These are phyloP conservation scores for Menidia menidia DNA, from an alignment of 2,797 vertebrate species.

Conservation along the genomic window DNA sequence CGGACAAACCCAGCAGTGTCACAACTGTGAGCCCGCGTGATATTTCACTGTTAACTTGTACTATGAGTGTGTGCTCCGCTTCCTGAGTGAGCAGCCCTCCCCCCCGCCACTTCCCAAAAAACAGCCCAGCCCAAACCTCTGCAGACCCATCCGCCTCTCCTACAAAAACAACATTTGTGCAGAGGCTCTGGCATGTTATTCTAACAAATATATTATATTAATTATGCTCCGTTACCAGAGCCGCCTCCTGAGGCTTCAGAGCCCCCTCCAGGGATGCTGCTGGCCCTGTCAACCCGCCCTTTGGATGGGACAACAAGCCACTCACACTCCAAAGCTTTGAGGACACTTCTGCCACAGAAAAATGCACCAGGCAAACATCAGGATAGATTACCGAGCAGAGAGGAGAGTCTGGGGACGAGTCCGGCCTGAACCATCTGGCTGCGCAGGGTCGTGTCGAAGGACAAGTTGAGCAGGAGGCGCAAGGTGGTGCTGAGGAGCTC, in stretches of 20 bases:
- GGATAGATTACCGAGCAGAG: slow-evolving; percentile 85
- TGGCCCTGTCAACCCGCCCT: slow-evolving; percentile 43
- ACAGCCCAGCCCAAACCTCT: slow-evolving; percentile 54
- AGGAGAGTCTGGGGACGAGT: slow-evolving; percentile 89
- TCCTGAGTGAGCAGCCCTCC: slow-evolving; percentile 45
- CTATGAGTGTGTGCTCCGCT: slow-evolving; percentile 41
- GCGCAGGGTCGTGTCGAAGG: slow-evolving; percentile 91
- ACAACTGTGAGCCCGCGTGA: slow-evolving; percentile 35
- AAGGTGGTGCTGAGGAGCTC: slow-evolving; percentile 90
- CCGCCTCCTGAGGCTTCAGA: slow-evolving; percentile 69
- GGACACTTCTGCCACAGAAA: background rate
- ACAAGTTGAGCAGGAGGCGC: slow-evolving; percentile 91
- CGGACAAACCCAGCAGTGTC: slow-evolving; percentile 42
- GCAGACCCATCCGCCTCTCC: slow-evolving; percentile 66
- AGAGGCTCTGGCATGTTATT: slow-evolving; percentile 78
- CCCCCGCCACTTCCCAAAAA: slow-evolving; percentile 27
- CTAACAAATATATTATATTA: slow-evolving; percentile 80
- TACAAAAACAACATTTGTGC: slow-evolving; percentile 80
- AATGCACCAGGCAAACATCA: background rate
- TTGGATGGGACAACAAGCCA: slow-evolving; percentile 26
- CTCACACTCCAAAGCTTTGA: too few relatives aligned
- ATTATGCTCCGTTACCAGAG: slow-evolving; percentile 73
- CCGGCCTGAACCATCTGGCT: slow-evolving; percentile 93
- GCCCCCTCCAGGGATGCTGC: slow-evolving; percentile 59
- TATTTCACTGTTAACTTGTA: slow-evolving; percentile 62